These are phyloP conservation scores for Apostichopus parvimensis DNA, from an alignment of 35 echinoderm and acorn worm genomes.

Conservation along the genomic window DNA sequence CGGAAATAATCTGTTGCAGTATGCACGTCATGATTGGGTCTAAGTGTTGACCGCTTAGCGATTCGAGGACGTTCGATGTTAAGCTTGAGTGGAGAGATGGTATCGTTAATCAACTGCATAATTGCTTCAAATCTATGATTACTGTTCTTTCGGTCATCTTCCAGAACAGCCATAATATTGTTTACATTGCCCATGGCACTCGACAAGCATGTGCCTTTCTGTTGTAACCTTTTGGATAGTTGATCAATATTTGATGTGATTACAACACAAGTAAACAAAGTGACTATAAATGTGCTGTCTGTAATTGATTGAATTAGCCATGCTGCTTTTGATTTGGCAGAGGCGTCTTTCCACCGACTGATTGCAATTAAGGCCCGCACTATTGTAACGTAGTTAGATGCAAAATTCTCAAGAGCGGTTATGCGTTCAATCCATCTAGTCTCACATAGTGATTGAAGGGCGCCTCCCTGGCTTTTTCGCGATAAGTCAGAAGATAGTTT, in stretches of 20 bases:
- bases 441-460: neutral
- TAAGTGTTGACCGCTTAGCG: neutral
- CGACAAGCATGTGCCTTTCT: neutral
- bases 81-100: neutral
- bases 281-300: too few species aligned
- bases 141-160: constrained; percentile 8
- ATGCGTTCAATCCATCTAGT: neutral
- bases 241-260: neutral
- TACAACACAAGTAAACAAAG: too few species aligned
- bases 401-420: constrained; percentile 9
- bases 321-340: neutral
- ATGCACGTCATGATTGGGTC: neutral
- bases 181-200: neutral
- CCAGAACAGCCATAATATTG: neutral
- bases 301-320: too few species aligned
- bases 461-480: neutral
- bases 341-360: neutral
- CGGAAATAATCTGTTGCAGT: neutral
- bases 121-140: neutral
- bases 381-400: neutral
- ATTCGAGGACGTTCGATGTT: neutral
- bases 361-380: neutral
- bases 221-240: neutral
- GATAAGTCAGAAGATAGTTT: neutral
- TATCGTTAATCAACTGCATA: neutral